A percentile compares a stretch with the other conserved stretches of the same genome.
These are phyloP conservation scores for Pocota personata DNA, from an alignment of 2,888 invertebrate species.

Conservation along the genomic window DNA sequence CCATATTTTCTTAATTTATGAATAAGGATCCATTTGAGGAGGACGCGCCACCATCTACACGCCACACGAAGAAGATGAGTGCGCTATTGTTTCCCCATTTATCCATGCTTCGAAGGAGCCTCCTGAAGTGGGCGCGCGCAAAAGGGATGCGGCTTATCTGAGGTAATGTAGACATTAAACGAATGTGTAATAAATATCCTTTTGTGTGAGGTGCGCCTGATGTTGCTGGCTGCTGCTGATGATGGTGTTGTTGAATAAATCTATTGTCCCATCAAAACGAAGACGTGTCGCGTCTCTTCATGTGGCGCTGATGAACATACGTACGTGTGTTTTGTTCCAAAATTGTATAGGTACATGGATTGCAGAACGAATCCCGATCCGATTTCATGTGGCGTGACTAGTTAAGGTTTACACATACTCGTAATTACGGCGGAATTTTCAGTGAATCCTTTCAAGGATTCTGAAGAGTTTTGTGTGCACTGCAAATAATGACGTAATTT, in stretches of 20 bases:
- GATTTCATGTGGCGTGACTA: conserved; percentile 35
- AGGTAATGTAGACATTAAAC: conserved; percentile 69
- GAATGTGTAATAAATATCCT: conserved; percentile 67
- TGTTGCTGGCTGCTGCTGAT: background rate
- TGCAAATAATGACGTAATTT: conserved; percentile 41
- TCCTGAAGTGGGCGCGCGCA: conserved; percentile 6
- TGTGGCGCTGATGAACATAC: background rate
- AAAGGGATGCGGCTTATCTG: conserved; percentile 40
- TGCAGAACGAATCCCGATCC: background rate
- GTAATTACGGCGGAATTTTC: conserved; percentile 54
- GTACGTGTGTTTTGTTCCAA: conserved; percentile 25
- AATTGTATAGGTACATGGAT: background rate
- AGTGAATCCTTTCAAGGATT: conserved; percentile 41
- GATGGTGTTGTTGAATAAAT: conserved; percentile 16
- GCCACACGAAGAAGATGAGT: conserved; percentile 38
- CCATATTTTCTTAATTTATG: conserved; percentile 71
- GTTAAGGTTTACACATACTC: conserved; percentile 43
- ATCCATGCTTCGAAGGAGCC: conserved; percentile 20
- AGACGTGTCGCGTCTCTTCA: background rate
- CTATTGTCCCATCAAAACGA: conserved; percentile 39
- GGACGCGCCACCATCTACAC: background rate
- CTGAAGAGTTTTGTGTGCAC: background rate
- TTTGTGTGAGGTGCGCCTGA: conserved; percentile 24
- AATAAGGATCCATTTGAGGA: conserved; percentile 59
- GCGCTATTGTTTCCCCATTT: conserved; percentile 62